Evolutionary conservation across 2,113 vertebrate species (phyloP).

Genomic region (Hydrochoerus hydrochaeris): DNA sequence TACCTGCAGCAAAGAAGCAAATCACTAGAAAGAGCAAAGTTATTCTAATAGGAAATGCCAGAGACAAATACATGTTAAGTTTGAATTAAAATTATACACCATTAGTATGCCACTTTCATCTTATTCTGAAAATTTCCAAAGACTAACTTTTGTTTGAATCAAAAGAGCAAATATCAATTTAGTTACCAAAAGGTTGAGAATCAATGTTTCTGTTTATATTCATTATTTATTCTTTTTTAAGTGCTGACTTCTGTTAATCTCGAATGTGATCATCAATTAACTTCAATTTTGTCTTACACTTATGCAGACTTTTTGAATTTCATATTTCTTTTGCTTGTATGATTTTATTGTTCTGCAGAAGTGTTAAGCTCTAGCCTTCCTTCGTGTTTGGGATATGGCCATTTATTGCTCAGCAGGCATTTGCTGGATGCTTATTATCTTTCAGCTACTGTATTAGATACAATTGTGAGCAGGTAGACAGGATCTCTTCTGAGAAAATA

Average conservation of each 20-base stretch:
- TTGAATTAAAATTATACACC: conserved; percentile 57
- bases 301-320: not conserved
- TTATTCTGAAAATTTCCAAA: conserved; percentile 31
- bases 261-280: not conserved
- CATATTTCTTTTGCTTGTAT: not conserved
- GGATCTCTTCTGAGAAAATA: not conserved
- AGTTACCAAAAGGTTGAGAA: conserved; percentile 42
- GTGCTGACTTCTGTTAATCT: conserved; percentile 22
- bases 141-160: conserved; percentile 40
- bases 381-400: not conserved
- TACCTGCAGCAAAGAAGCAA: conserved; percentile 33
- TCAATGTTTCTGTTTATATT: not conserved
- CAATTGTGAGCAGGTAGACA: not conserved
- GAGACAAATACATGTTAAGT: not conserved
- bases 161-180: conserved; percentile 43
- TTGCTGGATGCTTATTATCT: not conserved
- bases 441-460: not conserved
- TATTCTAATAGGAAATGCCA: not conserved
- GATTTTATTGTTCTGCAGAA: conserved; percentile 31
- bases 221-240: conserved; percentile 16
- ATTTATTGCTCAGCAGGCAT: not conserved
- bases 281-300: conserved; percentile 25
- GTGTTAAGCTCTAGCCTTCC: not conserved
- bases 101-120: conserved; percentile 41
- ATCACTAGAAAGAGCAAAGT: not conserved